Percentiles rank a stretch among this genome's conserved stretches.
Conservation (phyloP, 64 coral and sea anemone genomes). For the Astreopora myriophthalma region DNA sequence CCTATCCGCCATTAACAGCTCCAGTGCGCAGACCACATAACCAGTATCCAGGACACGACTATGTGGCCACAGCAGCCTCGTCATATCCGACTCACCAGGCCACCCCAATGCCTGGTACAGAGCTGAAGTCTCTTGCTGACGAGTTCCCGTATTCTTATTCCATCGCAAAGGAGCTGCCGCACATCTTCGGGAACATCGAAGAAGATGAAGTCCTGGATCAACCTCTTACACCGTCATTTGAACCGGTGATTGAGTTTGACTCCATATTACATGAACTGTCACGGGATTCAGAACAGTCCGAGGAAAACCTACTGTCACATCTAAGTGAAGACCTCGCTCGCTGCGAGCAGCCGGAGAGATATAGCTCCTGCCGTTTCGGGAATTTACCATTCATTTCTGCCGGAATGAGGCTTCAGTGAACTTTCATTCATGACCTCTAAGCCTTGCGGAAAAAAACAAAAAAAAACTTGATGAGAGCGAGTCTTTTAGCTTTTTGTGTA, state of each 20-base stretch:
- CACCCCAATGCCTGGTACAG: neutral
- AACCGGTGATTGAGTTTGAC: neutral
- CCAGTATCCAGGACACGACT: neutral
- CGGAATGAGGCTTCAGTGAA: neutral
- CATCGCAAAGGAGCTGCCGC: slow-evolving; percentile 7
- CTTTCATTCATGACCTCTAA: neutral
- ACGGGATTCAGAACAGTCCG: neutral
- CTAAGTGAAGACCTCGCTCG: neutral
- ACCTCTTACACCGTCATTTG: neutral
- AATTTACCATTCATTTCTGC: neutral
- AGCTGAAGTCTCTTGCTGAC: neutral
- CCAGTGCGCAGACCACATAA: neutral
- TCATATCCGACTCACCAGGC: neutral
- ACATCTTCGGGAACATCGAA: neutral
- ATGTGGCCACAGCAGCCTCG: neutral
- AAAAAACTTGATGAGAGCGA: too few species aligned
- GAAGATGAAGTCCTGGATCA: neutral
- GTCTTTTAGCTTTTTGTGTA: too few species aligned
- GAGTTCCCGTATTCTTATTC: neutral
- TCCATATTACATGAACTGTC: neutral
- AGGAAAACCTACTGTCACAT: neutral
- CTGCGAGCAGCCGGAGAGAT: neutral
- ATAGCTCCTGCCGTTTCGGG: neutral
- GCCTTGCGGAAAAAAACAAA: neutral
- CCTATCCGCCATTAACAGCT: neutral